phyloP scores from a whole-genome alignment of 2,888 invertebrate genomes.

The Hyppa rectilinea region DNA sequence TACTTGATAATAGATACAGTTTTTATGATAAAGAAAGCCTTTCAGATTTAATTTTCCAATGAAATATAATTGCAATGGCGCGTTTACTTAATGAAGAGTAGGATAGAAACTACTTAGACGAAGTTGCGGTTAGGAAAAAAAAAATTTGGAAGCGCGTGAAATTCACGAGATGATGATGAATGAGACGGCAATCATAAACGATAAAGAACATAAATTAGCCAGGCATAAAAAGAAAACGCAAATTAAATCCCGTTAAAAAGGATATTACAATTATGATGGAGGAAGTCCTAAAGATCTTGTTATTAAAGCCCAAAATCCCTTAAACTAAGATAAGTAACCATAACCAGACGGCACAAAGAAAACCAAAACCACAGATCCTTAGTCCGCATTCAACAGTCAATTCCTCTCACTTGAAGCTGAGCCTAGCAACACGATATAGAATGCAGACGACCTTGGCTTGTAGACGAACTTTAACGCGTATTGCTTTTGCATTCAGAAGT shows the following conservation, averaged over 20 bases:
- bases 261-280: background rate
- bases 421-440: slow-evolving; percentile 47
- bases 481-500: background rate
- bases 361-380: background rate
- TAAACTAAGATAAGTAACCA: background rate
- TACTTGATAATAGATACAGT: background rate
- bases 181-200: background rate
- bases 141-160: background rate
- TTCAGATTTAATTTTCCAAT: background rate
- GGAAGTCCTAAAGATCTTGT: background rate
- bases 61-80: background rate
- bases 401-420: slow-evolving; percentile 32
- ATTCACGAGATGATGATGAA: background rate
- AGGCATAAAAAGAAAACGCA: background rate
- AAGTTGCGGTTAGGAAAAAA: slow-evolving; percentile 7
- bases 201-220: background rate
- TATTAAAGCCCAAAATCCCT: background rate
- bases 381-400: background rate
- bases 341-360: background rate
- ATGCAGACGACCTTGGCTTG: slow-evolving; percentile 48
- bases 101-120: background rate
- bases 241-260: background rate
- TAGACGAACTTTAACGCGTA: slow-evolving; percentile 25
- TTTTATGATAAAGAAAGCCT: background rate
- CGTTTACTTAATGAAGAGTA: background rate